Base-by-base conservation (phyloP, 2,797 vertebrate species). In the Parauchenoglanis punctatus region DNA sequence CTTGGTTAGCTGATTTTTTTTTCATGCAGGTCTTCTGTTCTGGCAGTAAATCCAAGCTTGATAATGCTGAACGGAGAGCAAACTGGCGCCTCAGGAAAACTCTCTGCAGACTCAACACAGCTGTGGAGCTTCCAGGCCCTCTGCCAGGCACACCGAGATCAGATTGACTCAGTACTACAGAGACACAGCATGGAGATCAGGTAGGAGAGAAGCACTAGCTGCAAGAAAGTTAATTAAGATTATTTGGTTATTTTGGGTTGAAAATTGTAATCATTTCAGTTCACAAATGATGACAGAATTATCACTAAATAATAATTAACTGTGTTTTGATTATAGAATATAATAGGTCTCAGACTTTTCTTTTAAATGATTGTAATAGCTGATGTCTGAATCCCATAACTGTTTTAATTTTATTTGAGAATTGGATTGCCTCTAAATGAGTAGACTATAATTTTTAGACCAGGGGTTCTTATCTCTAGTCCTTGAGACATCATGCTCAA, bases 91-190 rank as follows among this genome's bases (percentile, higher is more conserved):
- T 86, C 67, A 85, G 80, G 82, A 88, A 90, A 88, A 75, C 58
- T 86, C n/a, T 65, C 87, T 86, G 90, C 70, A 91, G 92, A 92
- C 92, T 91, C 86, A 72, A 87, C 81, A 85, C 90, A 94, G 87
- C 73, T 92, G 44, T 93, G 91, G 91, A 88, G 80, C 88, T 97
- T 98, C 92, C 89, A 94, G 40, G 88, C 85, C n/a, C 90, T 98
- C 85, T 99, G 97, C 92, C 95, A 95, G 91, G 85, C 89, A 82
- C 98, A 99, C 90, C 94, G 96, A 89, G 91, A 92, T 91, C 95
- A 96, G 93, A 94, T 94, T 68, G 52, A 49, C 17, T 92, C 92
- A 88, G 86, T 97, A 76, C 92, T 90, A 89, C 92, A 94, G 88
- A 93, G 76, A 85, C 95, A 94, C 88, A 89, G 90, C 87, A 86